Evolutionary conservation across 2,797 vertebrate genomes (phyloP).

Genomic region (Vireo griseus): DNA sequence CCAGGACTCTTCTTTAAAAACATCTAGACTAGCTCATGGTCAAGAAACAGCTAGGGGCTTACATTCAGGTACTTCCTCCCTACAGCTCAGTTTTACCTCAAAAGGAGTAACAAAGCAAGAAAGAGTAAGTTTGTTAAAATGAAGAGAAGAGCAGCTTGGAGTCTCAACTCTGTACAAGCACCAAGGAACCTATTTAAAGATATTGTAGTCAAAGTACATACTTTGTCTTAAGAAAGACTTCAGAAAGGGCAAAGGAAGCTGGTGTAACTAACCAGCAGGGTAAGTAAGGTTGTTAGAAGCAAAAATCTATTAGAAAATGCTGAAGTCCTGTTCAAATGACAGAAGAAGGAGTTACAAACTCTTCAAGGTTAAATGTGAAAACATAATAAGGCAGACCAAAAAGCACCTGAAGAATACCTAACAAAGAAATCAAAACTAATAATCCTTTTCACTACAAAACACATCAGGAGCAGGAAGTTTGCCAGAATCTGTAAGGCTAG

Average conservation of each 20-base stretch:
- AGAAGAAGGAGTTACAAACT: neutral
- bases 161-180: neutral
- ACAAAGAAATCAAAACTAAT: conserved; percentile 28
- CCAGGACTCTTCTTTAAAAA: neutral
- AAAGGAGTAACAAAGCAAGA: neutral
- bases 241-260: neutral
- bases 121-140: neutral
- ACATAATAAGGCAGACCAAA: neutral
- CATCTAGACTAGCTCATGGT: neutral
- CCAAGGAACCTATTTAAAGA: neutral
- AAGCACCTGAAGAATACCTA: neutral
- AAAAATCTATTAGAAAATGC: conserved; percentile 10
- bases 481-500: neutral
- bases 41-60: neutral
- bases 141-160: neutral
- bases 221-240: neutral
- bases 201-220: neutral
- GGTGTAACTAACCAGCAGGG: neutral
- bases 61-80: neutral
- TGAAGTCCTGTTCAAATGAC: conserved; percentile 1
- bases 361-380: conserved; percentile 30
- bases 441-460: conserved; percentile 3
- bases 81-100: neutral
- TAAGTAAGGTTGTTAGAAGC: neutral
- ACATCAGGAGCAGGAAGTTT: neutral